Evolutionary conservation across 1,140 invertebrate genomes (phyloP), one percentile per base, ranked within the genome.

Genomic region (Lithobius niger): DNA sequence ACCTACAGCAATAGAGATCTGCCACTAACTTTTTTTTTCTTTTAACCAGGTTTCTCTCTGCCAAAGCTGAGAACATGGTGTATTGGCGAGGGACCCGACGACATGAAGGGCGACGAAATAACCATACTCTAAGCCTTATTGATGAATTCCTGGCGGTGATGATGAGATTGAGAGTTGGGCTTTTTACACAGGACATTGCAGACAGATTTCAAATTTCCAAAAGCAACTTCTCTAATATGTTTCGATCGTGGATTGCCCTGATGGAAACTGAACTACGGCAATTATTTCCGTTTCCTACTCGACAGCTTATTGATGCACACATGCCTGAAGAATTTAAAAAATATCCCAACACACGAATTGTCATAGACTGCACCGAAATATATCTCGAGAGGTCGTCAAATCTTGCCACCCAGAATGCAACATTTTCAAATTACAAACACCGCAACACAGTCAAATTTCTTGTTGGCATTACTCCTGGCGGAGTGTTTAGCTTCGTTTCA

Each of bases 351-450:
- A 42, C 25, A 10, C 13, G 50, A 6, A 43, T 49, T 26, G 55
- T 56, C 10, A 28, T 60, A 21, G 59, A 60, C 31, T 60, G 59
- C 28, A 47, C 55, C 3, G 57, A 60, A 45, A 27, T 60, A 22
- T 50, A 25, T 6, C 28, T 58, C 4, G 27, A 58, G 19, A 22
- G 42, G 27, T 43, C 45, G 1, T 1, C 54, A 21, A 60, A 55
- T 19, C 21, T 43, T 19, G 24, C 54, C 13, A 54, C 56, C 16
- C 44, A 54, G 31, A 52, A 57, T 36, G 27, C 48, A 28, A 60
- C 61, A 3, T 62, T 53, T 43, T 62, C 60, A 4, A 52, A 56
- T 19, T 62, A 61, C 40, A 65, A 64, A 52, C 52, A 62, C 27
- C 50, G 60, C 25, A 60, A 61, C 36, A 65, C 61, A 10, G 40